These are phyloP conservation scores for Athene cunicularia DNA, from an alignment of 2,113 vertebrate genomes.

Conservation along the genomic window DNA sequence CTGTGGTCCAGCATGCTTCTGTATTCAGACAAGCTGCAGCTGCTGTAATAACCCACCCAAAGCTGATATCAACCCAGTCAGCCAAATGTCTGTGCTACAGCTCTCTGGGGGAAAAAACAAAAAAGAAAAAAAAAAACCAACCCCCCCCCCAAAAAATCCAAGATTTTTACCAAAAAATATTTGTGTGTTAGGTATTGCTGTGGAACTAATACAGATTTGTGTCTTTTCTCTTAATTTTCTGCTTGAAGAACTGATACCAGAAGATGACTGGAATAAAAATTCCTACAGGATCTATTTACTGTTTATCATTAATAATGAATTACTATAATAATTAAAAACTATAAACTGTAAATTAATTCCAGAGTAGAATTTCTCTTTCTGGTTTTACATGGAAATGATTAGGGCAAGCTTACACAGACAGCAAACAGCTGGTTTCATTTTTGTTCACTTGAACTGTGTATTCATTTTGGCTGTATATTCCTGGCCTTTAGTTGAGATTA, in stretches of 20 bases:
- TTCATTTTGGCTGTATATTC: neutral
- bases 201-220: neutral
- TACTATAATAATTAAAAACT: constrained; percentile 52
- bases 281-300: neutral
- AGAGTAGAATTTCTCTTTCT: neutral
- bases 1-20: neutral
- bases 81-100: neutral
- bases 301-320: constrained; percentile 53
- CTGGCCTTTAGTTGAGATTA: neutral
- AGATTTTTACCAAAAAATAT: neutral
- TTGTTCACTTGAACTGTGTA: neutral
- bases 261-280: neutral
- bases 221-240: neutral
- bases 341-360: constrained; percentile 51
- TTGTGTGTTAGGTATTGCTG: neutral
- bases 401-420: neutral
- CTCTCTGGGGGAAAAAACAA: neutral
- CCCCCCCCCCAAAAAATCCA: too few relatives aligned
- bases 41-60: constrained; percentile 44
- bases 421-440: neutral
- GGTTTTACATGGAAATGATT: neutral
- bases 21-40: constrained; percentile 44
- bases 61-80: constrained; percentile 2
- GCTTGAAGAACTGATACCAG: neutral
- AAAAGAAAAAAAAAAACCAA: too few relatives aligned